A percentile compares a stretch with the other conserved stretches of the same genome.
These are phyloP conservation scores for Hypomecis atomaria DNA, from an alignment of 2,888 invertebrate genomes.

Conservation along the genomic window DNA sequence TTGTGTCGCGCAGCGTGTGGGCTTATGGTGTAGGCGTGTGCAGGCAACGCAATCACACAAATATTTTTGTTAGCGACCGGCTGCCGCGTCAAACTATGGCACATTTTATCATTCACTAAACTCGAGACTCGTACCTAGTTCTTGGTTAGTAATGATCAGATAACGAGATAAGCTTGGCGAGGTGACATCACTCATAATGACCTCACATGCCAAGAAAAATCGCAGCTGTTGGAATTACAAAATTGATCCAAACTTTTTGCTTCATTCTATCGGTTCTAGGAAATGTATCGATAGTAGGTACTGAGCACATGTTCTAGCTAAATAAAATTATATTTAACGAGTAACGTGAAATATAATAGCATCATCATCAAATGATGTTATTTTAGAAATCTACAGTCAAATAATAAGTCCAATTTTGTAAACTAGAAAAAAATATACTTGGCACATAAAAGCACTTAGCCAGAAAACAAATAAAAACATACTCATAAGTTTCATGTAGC, in stretches of 20 bases:
- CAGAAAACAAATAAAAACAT: too few species aligned
- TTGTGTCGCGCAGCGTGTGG: conserved; percentile 62
- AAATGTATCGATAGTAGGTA: not conserved
- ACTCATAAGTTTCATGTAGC: too few species aligned
- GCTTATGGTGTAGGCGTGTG: conserved; percentile 60
- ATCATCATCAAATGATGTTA: too few species aligned
- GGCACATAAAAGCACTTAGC: too few species aligned
- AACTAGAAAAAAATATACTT: too few species aligned
- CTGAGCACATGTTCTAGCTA: not conserved
- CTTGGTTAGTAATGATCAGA: conserved; percentile 8
- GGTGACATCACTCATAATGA: conserved; percentile 27
- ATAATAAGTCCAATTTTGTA: too few species aligned
- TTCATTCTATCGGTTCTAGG: not conserved
- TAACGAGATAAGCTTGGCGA: conserved; percentile 26
- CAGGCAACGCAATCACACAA: conserved; percentile 61
- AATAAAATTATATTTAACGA: too few species aligned
- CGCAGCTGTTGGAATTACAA: conserved; percentile 5
- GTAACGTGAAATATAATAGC: too few species aligned
- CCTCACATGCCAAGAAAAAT: conserved; percentile 8
- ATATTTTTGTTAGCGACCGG: conserved; percentile 49
- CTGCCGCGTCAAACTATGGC: conserved; percentile 36
- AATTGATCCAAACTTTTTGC: conserved; percentile 3
- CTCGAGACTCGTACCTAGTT: not conserved
- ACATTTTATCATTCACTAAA: conserved; percentile 8
- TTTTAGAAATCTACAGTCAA: too few species aligned